Conservation (phyloP, 2,113 vertebrate species). For the Lamprologus tigripictilis region DNA sequence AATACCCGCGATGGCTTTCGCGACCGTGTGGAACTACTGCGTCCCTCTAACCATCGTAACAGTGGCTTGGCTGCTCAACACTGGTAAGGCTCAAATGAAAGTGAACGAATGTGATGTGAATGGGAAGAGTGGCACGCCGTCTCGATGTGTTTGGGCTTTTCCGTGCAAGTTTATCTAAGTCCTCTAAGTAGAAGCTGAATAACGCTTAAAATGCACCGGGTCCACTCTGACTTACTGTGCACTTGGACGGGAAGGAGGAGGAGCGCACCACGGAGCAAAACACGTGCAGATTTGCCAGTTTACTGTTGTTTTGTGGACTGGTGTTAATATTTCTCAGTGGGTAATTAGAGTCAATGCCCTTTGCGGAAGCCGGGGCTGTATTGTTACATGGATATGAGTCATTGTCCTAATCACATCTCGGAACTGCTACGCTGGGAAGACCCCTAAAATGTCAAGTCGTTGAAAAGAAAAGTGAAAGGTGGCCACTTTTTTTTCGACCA, state of each 20-base stretch:
- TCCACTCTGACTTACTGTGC: background rate
- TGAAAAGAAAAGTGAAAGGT: constrained; percentile 47
- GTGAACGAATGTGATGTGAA: constrained; percentile 17
- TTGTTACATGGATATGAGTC: background rate
- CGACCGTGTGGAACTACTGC: constrained; percentile 68
- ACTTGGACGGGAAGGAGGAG: background rate
- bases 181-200: background rate
- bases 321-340: background rate
- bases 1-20: constrained; percentile 64
- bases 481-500: background rate
- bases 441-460: background rate
- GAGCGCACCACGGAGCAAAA: background rate
- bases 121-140: background rate
- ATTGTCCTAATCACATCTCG: background rate
- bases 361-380: background rate
- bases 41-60: constrained; percentile 54
- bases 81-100: constrained; percentile 58
- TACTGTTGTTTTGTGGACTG: background rate
- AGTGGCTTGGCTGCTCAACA: constrained; percentile 45
- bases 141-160: background rate
- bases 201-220: background rate
- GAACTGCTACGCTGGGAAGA: background rate
- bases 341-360: background rate
- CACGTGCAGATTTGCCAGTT: constrained; percentile 22
- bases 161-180: constrained; percentile 36